These are phyloP conservation scores for Lacerta bilineata DNA, from an alignment of 2,797 vertebrate genomes.

Conservation along the genomic window DNA sequence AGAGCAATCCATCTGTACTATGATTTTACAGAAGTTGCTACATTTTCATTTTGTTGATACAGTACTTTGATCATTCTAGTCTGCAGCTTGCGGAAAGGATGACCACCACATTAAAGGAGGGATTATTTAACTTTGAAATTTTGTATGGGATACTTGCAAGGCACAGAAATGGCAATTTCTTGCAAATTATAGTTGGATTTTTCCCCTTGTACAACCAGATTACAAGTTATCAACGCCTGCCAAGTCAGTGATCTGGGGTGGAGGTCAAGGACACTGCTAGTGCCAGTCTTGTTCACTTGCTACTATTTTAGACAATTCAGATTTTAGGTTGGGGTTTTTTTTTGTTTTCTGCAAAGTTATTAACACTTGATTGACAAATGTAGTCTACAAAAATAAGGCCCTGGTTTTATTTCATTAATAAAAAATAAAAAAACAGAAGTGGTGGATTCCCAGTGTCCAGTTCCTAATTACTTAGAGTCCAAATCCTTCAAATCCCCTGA, in stretches of 20 bases:
- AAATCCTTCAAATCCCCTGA: neutral
- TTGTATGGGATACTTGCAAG: neutral
- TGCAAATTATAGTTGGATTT: constrained; percentile 10
- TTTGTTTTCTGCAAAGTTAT: neutral
- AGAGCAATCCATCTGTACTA: neutral
- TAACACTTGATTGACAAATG: neutral
- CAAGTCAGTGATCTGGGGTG: neutral
- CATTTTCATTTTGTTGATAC: neutral
- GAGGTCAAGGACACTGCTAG: neutral
- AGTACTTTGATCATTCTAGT: constrained; percentile 2
- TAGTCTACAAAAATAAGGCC: neutral
- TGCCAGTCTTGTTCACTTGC: neutral
- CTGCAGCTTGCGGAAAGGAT: constrained; percentile 9
- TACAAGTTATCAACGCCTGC: neutral
- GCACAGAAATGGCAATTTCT: constrained; percentile 20
- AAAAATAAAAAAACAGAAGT: neutral
- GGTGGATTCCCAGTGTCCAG: neutral
- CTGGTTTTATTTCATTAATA: neutral
- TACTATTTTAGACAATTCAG: neutral
- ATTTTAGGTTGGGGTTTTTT: neutral
- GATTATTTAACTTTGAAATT: constrained; percentile 6
- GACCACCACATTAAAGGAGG: neutral
- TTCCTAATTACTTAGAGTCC: neutral
- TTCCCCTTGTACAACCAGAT: neutral
- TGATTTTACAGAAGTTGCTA: neutral